These are phyloP conservation scores for Oncopeltus fasciatus DNA, from an alignment of 1,140 invertebrate species.

Conservation along the genomic window DNA sequence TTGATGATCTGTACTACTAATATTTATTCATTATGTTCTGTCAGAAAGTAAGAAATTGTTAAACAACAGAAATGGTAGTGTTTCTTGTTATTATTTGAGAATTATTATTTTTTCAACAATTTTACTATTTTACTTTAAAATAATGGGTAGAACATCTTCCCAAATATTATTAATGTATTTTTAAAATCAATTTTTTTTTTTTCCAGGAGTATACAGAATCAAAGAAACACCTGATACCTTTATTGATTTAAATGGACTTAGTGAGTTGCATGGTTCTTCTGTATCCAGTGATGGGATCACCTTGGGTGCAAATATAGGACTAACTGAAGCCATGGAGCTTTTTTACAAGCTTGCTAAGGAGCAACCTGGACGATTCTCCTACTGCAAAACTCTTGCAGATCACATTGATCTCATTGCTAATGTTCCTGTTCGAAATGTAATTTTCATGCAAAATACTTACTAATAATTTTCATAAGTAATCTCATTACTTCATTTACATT, in stretches of 20 bases:
- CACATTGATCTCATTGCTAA: constrained; percentile 58
- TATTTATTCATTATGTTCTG: background rate
- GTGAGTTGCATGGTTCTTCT: constrained; percentile 39
- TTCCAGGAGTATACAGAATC: constrained; percentile 45
- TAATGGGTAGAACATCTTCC: no score
- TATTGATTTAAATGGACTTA: constrained; percentile 55
- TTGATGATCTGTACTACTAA: background rate
- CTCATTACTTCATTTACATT: background rate
- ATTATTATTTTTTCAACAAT: background rate
- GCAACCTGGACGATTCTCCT: constrained; percentile 30
- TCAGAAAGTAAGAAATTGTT: background rate
- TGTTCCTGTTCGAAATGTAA: constrained; percentile 56
- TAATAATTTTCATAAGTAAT: background rate
- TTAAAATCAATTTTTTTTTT: no score
- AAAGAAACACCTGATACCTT: constrained; percentile 38
- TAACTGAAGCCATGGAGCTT: constrained; percentile 45
- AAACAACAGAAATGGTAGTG: background rate
- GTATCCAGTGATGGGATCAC: constrained; percentile 36
- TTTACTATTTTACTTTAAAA: background rate
- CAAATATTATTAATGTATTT: no score
- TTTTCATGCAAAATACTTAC: constrained; percentile 25
- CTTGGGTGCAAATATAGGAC: constrained; percentile 46
- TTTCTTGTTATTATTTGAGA: background rate
- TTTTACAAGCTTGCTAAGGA: constrained; percentile 38
- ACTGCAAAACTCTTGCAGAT: constrained; percentile 34